phyloP scores from a whole-genome alignment of 2,797 vertebrate genomes.

The Ctenopoma kingsleyae region DNA sequence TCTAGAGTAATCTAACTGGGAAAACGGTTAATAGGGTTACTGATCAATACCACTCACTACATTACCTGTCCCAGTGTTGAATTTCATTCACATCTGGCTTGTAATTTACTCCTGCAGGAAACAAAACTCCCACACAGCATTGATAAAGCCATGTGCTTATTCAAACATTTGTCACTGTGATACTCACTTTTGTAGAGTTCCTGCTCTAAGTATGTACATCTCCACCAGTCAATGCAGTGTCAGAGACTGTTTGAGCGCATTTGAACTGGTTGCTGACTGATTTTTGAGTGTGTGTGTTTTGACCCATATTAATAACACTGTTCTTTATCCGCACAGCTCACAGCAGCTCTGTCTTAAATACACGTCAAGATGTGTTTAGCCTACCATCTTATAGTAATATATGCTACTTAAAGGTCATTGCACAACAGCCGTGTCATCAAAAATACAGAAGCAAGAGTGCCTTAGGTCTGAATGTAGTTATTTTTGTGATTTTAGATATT shows the following conservation, averaged over 20 bases:
- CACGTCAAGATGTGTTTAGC: not conserved
- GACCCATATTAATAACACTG: constrained; percentile 22
- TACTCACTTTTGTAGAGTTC: constrained; percentile 11
- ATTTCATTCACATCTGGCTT: constrained; percentile 2
- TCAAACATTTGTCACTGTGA: constrained; percentile 13
- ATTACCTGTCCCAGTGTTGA: constrained; percentile 5
- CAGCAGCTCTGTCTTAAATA: not conserved
- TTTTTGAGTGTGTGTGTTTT: constrained; percentile 29
- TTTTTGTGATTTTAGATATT: constrained; percentile 27
- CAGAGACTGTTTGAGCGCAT: constrained; percentile 19
- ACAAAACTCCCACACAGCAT: constrained; percentile 9
- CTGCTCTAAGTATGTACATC: constrained; percentile 16
- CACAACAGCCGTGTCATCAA: not conserved
- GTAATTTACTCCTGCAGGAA: constrained; percentile 16
- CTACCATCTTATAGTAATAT: not conserved
- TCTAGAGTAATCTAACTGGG: constrained; percentile 28
- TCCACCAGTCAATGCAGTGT: constrained; percentile 6
- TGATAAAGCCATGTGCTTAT: constrained; percentile 18
- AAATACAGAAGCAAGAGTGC: constrained; percentile 9
- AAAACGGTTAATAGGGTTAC: constrained; percentile 29
- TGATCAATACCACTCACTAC: constrained; percentile 38
- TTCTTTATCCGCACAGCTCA: constrained; percentile 18
- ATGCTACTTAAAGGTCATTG: constrained; percentile 26
- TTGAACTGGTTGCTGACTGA: constrained; percentile 22
- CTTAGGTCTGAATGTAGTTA: constrained; percentile 8